Percentiles rank a stretch among this genome's conserved stretches.
These are phyloP conservation scores for Harpalus rufipes DNA, from an alignment of 2,888 invertebrate species.

Conservation along the genomic window DNA sequence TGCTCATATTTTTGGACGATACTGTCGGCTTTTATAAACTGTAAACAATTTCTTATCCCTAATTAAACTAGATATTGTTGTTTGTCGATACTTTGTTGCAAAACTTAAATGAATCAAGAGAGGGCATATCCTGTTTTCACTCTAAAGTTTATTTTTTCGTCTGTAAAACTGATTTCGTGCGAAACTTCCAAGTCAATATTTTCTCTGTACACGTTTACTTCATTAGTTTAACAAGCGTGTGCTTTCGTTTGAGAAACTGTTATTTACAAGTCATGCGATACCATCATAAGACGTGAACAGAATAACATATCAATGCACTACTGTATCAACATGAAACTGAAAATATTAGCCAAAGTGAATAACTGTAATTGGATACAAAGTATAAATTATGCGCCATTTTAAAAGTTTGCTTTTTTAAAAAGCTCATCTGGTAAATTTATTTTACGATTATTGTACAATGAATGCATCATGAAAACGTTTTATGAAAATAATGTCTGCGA, in stretches of 20 bases:
- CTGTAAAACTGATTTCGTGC: background rate
- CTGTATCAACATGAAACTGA: background rate
- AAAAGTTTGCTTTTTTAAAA: no score
- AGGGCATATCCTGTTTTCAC: background rate
- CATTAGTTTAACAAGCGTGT: conserved; percentile 2
- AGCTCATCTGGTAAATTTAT: no score
- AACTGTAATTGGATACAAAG: background rate
- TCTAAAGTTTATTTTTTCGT: background rate
- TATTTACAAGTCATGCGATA: background rate
- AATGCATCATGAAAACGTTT: no score
- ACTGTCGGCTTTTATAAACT: background rate
- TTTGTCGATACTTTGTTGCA: background rate
- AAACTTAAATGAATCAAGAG: background rate
- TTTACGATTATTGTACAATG: no score
- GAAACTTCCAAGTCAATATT: background rate
- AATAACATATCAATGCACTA: background rate
- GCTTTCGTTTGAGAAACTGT: background rate
- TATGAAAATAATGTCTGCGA: no score
- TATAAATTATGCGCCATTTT: background rate
- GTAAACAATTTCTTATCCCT: background rate
- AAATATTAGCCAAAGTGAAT: background rate
- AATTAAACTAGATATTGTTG: background rate
- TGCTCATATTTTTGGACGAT: no score
- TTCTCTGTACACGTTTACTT: background rate
- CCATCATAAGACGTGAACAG: background rate